Conservation (phyloP, 2,888 invertebrate species). For the Machimus atricapillus region DNA sequence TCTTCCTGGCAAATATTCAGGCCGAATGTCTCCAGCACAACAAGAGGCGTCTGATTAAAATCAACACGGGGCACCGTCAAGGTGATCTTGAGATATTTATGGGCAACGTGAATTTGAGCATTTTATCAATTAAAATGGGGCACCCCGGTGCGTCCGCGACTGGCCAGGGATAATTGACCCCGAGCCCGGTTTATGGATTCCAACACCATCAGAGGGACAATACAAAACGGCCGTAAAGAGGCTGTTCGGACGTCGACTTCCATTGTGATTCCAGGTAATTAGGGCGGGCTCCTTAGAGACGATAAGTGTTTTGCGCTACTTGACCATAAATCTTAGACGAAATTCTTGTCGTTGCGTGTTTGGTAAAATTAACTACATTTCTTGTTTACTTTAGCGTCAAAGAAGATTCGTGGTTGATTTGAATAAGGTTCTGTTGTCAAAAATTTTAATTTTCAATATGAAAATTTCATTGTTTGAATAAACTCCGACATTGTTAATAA, state of each 20-base stretch:
- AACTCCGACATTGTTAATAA: no score
- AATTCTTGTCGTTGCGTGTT: not conserved
- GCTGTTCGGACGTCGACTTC: not conserved
- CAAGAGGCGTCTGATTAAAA: constrained; percentile 41
- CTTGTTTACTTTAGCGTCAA: no score
- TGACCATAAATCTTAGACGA: not conserved
- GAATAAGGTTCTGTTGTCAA: no score
- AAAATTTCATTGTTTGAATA: no score
- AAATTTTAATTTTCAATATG: no score
- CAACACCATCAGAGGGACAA: not conserved
- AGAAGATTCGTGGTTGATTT: no score
- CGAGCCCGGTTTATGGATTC: not conserved
- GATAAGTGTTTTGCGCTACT: not conserved
- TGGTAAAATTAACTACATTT: no score
- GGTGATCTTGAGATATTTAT: constrained; percentile 25
- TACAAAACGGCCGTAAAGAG: not conserved
- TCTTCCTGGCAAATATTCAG: constrained; percentile 33
- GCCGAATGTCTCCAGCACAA: constrained; percentile 29
- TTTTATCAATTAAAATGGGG: constrained; percentile 39
- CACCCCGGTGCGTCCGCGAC: not conserved
- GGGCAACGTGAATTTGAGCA: constrained; percentile 30
- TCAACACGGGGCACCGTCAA: constrained; percentile 32
- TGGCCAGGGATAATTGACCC: constrained; percentile 29
- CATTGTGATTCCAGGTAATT: constrained; percentile 1
- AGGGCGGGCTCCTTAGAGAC: not conserved